Evolutionary conservation across 2,888 invertebrate genomes (phyloP).

Genomic region (Drosophila longiperda): DNA sequence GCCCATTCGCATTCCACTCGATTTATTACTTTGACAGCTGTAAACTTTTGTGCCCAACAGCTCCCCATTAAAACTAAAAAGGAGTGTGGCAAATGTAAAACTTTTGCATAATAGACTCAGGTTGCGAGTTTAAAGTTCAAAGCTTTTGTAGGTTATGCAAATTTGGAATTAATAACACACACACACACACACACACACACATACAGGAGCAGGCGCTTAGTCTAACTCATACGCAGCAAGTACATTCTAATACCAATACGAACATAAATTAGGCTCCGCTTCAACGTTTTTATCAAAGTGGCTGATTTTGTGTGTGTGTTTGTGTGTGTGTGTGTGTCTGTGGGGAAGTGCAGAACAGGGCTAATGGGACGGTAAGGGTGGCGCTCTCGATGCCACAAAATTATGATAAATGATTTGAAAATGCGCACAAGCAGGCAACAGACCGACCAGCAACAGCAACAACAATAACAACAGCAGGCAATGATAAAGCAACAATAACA

Average conservation of each 20-base stretch:
- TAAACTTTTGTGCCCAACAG: slow-evolving; percentile 44
- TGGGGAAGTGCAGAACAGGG: slow-evolving; percentile 20
- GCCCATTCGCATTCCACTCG: slow-evolving; percentile 62
- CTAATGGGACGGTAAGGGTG: slow-evolving; percentile 1
- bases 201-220: slow-evolving; percentile 5
- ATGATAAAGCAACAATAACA: slow-evolving; percentile 1
- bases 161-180: slow-evolving; percentile 78
- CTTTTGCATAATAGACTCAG: slow-evolving; percentile 69
- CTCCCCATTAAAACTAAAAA: slow-evolving; percentile 25
- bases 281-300: slow-evolving; percentile 77
- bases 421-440: slow-evolving; percentile 76
- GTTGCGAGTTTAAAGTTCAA: slow-evolving; percentile 73
- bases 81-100: slow-evolving; percentile 47
- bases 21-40: slow-evolving; percentile 72
- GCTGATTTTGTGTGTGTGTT: slow-evolving; percentile 18
- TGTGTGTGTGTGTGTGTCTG: background rate
- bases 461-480: slow-evolving; percentile 8
- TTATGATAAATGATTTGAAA: slow-evolving; percentile 80
- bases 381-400: slow-evolving; percentile 75
- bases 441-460: slow-evolving; percentile 48
- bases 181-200: slow-evolving; percentile 27
- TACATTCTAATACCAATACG: slow-evolving; percentile 66
- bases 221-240: slow-evolving; percentile 21
- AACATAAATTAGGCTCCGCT: slow-evolving; percentile 76
- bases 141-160: slow-evolving; percentile 79